Evolutionary conservation across 2,113 vertebrate genomes (phyloP).

Genomic region (Neofelis nebulosa): DNA sequence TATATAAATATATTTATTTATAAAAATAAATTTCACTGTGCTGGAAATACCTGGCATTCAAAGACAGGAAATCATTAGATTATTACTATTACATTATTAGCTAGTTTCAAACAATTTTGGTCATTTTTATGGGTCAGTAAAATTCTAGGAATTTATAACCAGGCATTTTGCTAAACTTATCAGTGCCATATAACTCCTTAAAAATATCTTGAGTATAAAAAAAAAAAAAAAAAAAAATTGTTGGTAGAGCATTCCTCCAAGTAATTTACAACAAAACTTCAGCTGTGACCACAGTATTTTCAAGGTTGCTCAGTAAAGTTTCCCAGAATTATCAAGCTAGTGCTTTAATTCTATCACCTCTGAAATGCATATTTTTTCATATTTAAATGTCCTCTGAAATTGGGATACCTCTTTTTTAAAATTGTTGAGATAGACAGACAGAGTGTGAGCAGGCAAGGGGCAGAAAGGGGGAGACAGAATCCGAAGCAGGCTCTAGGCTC

Average conservation of each 20-base stretch:
- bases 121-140: background rate
- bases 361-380: background rate
- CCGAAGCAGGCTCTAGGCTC: no score
- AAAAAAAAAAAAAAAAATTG: background rate
- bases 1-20: background rate
- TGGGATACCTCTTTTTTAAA: background rate
- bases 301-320: background rate
- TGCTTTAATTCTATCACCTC: background rate
- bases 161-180: background rate
- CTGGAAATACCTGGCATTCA: background rate
- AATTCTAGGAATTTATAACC: background rate
- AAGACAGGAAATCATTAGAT: background rate
- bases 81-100: background rate
- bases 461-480: no score
- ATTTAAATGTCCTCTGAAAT: background rate
- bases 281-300: background rate
- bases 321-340: background rate
- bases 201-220: background rate
- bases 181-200: background rate
- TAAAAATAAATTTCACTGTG: background rate
- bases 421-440: no score
- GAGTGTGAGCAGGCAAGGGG: no score
- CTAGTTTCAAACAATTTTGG: conserved; percentile 21
- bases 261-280: background rate
- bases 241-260: background rate